Evolutionary conservation across 2,888 invertebrate species (phyloP).

Genomic region (Trichacis sp.): DNA sequence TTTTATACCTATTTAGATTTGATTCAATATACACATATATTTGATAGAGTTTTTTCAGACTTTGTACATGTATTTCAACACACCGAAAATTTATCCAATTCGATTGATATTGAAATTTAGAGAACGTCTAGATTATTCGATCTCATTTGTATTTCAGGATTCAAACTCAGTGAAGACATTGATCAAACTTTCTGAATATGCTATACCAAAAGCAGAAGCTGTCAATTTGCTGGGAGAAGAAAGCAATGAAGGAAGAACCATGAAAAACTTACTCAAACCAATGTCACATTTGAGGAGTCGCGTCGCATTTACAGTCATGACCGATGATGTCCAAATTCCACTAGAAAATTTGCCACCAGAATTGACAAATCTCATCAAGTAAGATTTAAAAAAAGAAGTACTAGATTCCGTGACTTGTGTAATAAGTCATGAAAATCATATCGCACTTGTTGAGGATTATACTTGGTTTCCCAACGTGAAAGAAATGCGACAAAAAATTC

Average conservation of each 20-base stretch:
- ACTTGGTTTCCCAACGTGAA: too few species aligned
- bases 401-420: too few species aligned
- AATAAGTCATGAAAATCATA: not conserved
- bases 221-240: conserved; percentile 78
- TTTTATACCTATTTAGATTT: too few species aligned
- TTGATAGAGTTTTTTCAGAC: too few species aligned
- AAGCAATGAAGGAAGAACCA: conserved; percentile 25
- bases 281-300: conserved; percentile 82
- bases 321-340: conserved; percentile 78
- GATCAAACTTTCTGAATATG: conserved; percentile 79
- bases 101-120: too few species aligned
- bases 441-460: not conserved
- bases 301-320: conserved; percentile 82
- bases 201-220: conserved; percentile 80
- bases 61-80: too few species aligned
- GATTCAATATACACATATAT: too few species aligned
- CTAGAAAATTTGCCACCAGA: conserved; percentile 78
- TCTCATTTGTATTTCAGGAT: conserved; percentile 51
- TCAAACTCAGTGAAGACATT: conserved; percentile 72
- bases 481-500: too few species aligned
- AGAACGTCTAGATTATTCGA: too few species aligned
- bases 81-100: too few species aligned
- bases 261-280: conserved; percentile 67
- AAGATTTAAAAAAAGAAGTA: conserved; percentile 26
- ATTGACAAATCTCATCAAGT: conserved; percentile 75